Evolutionary conservation across 2,888 invertebrate genomes (phyloP), one percentile per base, ranked within the genome.

Genomic region (Spatulosminthurus flaviceps): DNA sequence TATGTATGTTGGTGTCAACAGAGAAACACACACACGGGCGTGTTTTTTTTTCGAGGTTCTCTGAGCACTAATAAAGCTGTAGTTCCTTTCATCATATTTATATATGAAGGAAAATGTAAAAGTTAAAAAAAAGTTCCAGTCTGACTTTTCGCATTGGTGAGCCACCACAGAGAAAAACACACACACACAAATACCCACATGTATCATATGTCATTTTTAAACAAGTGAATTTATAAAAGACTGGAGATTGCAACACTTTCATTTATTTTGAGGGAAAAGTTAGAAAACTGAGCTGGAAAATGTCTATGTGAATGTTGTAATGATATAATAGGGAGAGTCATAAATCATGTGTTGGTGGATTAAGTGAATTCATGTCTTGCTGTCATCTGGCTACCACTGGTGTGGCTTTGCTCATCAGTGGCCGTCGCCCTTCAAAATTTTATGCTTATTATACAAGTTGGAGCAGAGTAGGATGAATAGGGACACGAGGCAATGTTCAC

Each of bases 341-440:
- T 72, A 72, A 72, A 72, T 72, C 72, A 72, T 72, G 72, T 42
- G 43, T 43, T 51, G 43, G 72, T 26, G 72, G 72, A 72, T 72
- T 72, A 72, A 72, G 72, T 51, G 72, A 72, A 72, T 72, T 43
- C 70, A 70, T 70, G 70, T 72, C 72, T 51, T 72, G 51, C 72
- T 51, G 72, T 72, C 72, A 72, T 51, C 51, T 51, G 26, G 13
- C 51, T 51, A 22, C 28, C 22, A n/a, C 69, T 51, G 72, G 51
- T n/a, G n/a, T 16, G 51, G 41, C 19, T 24, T 11, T 26, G 72
- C 72, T 72, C 71, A 43, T 71, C 42, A 42, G 21, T 43, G 22
- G 71, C n/a, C n/a, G n/a, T 71, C 22, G 72, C 51, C 72, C 51
- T 51, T 51, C 28, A 21, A 51, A 22, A 51, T 72, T 72, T 51